Conservation (phyloP, 2,113 vertebrate species). For the Pterocles gutturalis region DNA sequence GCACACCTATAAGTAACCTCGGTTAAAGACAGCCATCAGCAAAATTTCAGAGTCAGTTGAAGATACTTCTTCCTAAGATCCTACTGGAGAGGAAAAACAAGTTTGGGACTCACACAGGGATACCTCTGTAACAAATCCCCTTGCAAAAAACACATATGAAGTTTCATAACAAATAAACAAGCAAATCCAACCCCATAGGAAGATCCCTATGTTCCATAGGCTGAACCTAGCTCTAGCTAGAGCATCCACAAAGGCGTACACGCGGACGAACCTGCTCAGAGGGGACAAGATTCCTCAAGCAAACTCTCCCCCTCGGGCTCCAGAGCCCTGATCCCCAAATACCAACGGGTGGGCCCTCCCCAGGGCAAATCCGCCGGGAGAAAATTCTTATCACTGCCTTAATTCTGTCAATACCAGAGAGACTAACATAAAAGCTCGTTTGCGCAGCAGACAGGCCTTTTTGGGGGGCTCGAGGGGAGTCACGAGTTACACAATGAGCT, state of each 20-base stretch:
- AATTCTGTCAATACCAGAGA: neutral
- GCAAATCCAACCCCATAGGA: neutral
- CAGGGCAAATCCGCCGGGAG: neutral
- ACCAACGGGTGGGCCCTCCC: neutral
- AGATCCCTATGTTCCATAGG: neutral
- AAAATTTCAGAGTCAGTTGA: neutral
- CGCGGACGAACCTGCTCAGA: neutral
- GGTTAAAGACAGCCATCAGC: neutral
- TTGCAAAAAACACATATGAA: neutral
- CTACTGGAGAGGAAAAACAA: neutral
- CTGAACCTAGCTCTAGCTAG: neutral
- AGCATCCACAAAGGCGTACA: neutral
- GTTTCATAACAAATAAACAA: neutral
- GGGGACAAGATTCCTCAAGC: neutral
- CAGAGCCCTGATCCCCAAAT: neutral
- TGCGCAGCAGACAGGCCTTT: neutral
- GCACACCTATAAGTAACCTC: neutral
- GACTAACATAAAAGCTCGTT: neutral
- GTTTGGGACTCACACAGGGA: neutral
- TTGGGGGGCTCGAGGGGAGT: neutral
- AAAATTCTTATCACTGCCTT: neutral
- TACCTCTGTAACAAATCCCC: fast-evolving
- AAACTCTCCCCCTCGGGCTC: neutral
- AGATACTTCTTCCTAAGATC: neutral
- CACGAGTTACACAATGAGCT: neutral